phyloP scores from a whole-genome alignment of 2,888 invertebrate genomes.

The Mesochorus sp. region DNA sequence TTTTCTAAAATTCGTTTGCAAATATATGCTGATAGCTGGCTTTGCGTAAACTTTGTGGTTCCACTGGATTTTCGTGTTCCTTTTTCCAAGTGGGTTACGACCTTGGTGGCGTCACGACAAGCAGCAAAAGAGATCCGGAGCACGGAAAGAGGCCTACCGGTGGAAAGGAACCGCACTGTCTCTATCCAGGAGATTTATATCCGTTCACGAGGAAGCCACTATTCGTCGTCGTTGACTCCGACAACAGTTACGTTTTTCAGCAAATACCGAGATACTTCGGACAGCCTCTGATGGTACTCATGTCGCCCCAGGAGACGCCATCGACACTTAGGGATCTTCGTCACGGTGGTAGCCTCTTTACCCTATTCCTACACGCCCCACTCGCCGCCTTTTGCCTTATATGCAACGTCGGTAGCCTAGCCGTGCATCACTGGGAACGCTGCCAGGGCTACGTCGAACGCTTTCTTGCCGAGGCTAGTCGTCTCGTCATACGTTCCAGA shows the following conservation, averaged over 20 bases:
- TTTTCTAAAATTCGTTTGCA: too few species aligned
- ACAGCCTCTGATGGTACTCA: constrained; percentile 94
- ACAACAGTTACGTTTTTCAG: constrained; percentile 96
- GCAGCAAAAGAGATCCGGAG: constrained; percentile 91
- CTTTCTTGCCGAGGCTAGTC: constrained; percentile 94
- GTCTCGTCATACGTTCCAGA: constrained; percentile 91
- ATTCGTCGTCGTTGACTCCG: constrained; percentile 96
- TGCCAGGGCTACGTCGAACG: constrained; percentile 94
- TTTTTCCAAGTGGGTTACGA: constrained; percentile 91
- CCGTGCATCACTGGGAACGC: constrained; percentile 94
- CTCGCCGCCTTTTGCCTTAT: constrained; percentile 95
- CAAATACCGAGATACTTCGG: constrained; percentile 96
- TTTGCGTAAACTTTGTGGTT: constrained; percentile 56
- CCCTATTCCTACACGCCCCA: constrained; percentile 97
- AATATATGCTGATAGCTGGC: constrained; percentile 20
- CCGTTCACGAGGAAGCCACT: constrained; percentile 96
- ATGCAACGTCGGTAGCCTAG: constrained; percentile 93
- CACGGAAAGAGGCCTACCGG: constrained; percentile 82
- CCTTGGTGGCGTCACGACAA: constrained; percentile 94
- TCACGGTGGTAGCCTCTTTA: constrained; percentile 95
- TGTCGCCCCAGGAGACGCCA: constrained; percentile 96
- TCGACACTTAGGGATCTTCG: constrained; percentile 91
- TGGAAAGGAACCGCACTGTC: constrained; percentile 88
- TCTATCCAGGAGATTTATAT: constrained; percentile 96
- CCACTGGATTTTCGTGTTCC: constrained; percentile 64